Evolutionary conservation across 2,888 invertebrate species (phyloP), one percentile per base, ranked within the genome.

Genomic region (Harpalus rufipes): DNA sequence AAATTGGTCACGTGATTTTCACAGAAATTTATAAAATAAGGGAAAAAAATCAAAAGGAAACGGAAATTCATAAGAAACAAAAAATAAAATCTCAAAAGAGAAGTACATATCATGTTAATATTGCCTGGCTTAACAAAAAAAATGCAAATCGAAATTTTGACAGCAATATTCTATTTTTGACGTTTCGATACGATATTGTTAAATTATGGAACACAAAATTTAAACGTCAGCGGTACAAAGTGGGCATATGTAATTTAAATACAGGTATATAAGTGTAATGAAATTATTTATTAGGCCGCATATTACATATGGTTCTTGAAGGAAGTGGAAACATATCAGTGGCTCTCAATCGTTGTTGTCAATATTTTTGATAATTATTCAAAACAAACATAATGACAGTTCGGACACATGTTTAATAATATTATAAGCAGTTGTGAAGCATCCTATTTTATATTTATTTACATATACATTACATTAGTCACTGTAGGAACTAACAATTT

Each of bases 321-420:
- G 78, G 78, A 78, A 78, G 58, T 56, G 16, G 58, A n/a, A 32
- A 58, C 58, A 58, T 12, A 18, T 18, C 78, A 78, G 78, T 32
- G 78, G 32, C 25, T 25, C 78, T 58, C 78, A 78, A 78, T 58
- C 14, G 32, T 56, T 78, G 78, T 21, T 41, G 32, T 44, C 32
- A 0, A 41, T 32, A 74, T 74, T 18, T 25, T 68, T 39, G n/a
- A n/a, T 39, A 68, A 8, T 68, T 63, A 10, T 14, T 14, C 68
- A 61, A 61, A 61, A 61, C 16, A 8, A 61, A 61, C 16, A 12
- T 56, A 56, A 56, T 56, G 32, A 32, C 32, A 32, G 32, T 32
- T 32, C 32, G 3, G 32, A 32, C 32, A 32, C 32, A 32, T 32
- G 32, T 32, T 32, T 32, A 32, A 56, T 56, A 56, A 12, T 7